Evolutionary conservation across 2,888 invertebrate species (phyloP), one percentile per base, ranked within the genome.

Genomic region (Apodemia duryi): DNA sequence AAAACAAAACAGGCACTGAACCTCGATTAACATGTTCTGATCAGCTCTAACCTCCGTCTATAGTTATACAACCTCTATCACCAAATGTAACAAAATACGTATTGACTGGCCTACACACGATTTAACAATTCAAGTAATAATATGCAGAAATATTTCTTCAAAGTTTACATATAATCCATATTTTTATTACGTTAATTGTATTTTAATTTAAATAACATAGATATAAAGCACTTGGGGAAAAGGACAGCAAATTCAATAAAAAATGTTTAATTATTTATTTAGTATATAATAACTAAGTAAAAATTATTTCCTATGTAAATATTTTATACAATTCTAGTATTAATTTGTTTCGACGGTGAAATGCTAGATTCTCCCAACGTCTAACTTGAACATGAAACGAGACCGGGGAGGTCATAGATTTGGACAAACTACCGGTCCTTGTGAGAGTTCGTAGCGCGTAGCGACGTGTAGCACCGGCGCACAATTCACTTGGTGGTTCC

Each of bases 201-300:
- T 89, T 90, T 89, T 82, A 87, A 86, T 89, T 86, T 88, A 88
- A 92, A 89, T 90, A 90, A 92, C 90, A 88, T 91, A 88, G 86
- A 86, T 88, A 91, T 92, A 92, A 92, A 92, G 92, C 92, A 92
- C 92, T 92, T 92, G 86, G 92, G 92, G 92, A 89, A 57, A 91
- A 92, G 92, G 92, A 92, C 91, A 92, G 92, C 92, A 91, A 92
- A 92, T 92, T 89, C 88, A 92, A 92, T 92, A 88, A 92, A 90
- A 92, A 92, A 91, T 85, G 85, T 87, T 89, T 83, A 83, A 83
- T 86, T 87, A 88, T 87, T 87, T 85, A 87, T 89, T 90, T 88
- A 88, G 81, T 89, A 86, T 85, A 83, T 82, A 88, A 86, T 90
- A 91, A 91, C 91, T 91, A 91, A 91, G 88, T 90, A 91, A 91